Evolutionary conservation across 2,888 invertebrate species (phyloP), one percentile per base, ranked within the genome.

Genomic region (Rapana venosa): DNA sequence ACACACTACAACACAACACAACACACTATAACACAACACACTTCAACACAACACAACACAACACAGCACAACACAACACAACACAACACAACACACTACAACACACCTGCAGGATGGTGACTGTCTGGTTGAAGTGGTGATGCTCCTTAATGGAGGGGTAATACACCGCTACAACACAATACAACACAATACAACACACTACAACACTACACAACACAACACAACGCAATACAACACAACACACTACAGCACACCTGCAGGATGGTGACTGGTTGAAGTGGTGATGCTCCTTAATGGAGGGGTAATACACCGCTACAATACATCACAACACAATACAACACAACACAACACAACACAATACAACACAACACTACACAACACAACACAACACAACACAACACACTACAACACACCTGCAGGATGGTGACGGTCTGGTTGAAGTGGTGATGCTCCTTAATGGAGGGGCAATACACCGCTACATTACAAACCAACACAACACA

Each of bases 141-240:
- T 98, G 98, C 95, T 98, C 98, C 97, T 98, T 97, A 0, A 98
- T 98, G 0, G 98, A 98, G 0, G 98, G 98, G 66, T 98, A 97
- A 96, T 98, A 98, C 96, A 98, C 98, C 56, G 98, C 97, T n/a
- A n/a, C n/a, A n/a, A n/a, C n/a, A n/a, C n/a, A n/a, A n/a, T n/a
- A n/a, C n/a, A n/a, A n/a, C n/a, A n/a, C n/a, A n/a, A n/a, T n/a
- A n/a, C n/a, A n/a, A n/a, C n/a, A n/a, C n/a, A n/a, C n/a, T n/a
- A n/a, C n/a, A n/a, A n/a, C n/a, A n/a, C n/a, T n/a, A n/a, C n/a
- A n/a, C n/a, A n/a, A n/a, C 61, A 61, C 61, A 61, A 6, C 5
- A 81, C 20, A 81, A 35, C n/a, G n/a, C 35, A 15, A 36, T 36
- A 81, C 81, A 36, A 35, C 35, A 1, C 20, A 15, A 36, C 79